Percentiles rank a stretch among this genome's conserved stretches.
These are phyloP conservation scores for Sphinx pinastri DNA, from an alignment of 2,888 invertebrate genomes.

Conservation along the genomic window DNA sequence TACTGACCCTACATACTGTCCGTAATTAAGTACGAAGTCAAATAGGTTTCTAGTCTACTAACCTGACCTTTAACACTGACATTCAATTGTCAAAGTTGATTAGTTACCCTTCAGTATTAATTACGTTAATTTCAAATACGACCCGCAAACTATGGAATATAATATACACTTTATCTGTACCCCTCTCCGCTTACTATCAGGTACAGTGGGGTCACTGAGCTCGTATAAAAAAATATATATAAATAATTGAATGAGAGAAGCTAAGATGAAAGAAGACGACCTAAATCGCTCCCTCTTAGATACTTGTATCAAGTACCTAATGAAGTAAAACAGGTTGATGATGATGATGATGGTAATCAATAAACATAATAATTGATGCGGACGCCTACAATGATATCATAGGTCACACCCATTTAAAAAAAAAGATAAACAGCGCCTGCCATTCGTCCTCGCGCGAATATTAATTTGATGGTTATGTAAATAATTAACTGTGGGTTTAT, in stretches of 20 bases:
- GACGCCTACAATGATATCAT: conserved; percentile 25
- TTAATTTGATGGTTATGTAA: conserved; percentile 10
- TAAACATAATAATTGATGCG: conserved; percentile 4
- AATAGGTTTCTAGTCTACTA: background rate
- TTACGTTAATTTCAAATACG: background rate
- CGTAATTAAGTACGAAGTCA: no score
- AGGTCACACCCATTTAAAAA: conserved; percentile 21
- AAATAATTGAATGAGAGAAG: no score
- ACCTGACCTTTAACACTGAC: background rate
- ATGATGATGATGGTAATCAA: background rate
- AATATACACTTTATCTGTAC: no score
- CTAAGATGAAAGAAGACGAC: no score
- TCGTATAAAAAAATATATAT: no score
- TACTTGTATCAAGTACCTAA: background rate
- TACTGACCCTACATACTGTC: no score
- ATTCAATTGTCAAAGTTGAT: conserved; percentile 1
- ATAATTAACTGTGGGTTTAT: conserved; percentile 31
- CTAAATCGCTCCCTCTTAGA: no score
- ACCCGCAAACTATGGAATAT: background rate
- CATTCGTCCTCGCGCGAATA: conserved; percentile 1
- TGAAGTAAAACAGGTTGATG: background rate
- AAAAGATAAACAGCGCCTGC: conserved; percentile 21
- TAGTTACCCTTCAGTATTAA: background rate
- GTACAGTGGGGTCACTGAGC: no score
- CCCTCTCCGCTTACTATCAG: no score